phyloP scores from a whole-genome alignment of 2,888 invertebrate genomes.

The Pegoplata infirma region DNA sequence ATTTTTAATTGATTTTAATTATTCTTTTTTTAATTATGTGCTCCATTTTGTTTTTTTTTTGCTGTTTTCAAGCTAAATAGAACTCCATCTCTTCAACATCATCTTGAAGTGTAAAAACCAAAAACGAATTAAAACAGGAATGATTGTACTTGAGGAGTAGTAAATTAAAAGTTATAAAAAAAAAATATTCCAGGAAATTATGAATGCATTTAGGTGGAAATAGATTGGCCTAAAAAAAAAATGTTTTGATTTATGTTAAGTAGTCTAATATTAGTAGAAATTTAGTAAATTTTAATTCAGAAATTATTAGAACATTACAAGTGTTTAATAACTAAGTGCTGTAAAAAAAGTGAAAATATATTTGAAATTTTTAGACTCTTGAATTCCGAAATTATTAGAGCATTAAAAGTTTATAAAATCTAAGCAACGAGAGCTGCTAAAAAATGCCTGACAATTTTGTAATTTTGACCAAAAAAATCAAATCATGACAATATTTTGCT shows the following conservation, averaged over 20 bases:
- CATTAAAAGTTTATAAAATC: too few species aligned
- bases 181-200: background rate
- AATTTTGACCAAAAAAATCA: too few species aligned
- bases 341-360: background rate
- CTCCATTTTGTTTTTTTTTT: constrained; percentile 29
- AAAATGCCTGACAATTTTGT: too few species aligned
- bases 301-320: background rate
- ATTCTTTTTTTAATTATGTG: constrained; percentile 34
- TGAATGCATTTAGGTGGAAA: background rate
- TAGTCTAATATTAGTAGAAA: constrained; percentile 1
- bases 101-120: background rate
- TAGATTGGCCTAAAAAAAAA: constrained; percentile 35
- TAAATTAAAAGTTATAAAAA: constrained; percentile 14
- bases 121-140: background rate
- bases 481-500: too few species aligned
- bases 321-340: background rate
- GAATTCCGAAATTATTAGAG: too few species aligned
- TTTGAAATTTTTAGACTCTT: too few species aligned
- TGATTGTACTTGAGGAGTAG: constrained; percentile 4
- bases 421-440: too few species aligned
- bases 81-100: constrained; percentile 5
- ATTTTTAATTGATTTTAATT: constrained; percentile 59
- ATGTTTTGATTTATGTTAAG: constrained; percentile 40
- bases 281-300: background rate
- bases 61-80: constrained; percentile 21